Base-by-base conservation (phyloP, 2,113 vertebrate genomes). In the Cercopithecus mona region DNA sequence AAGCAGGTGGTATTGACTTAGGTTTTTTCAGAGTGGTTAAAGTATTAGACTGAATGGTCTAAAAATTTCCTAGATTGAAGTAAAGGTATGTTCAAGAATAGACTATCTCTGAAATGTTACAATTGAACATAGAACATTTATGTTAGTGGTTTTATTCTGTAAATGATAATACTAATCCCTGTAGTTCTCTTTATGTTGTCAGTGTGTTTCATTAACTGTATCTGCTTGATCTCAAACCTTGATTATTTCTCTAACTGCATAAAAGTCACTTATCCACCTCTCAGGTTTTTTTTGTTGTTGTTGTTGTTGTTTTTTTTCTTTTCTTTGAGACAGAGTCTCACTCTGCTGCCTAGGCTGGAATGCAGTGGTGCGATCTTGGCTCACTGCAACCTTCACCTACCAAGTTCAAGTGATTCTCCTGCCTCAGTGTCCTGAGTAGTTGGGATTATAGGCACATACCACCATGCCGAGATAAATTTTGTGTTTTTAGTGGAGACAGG, bases 131-230 rank as follows among this genome's bases (percentile, higher is more conserved):
- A 75, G 70, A 80, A 84, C 59, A 73, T 64, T 87, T 78, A 52
- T 43, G n/a, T 95, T 79, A 66, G 79, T 92, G 61, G 55, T 43
- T 70, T 93, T 89, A 82, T 50, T 81, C 92, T 83, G 48, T 59
- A 89, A 76, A 78, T 97, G 52, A 25, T 88, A 82, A 38, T 91
- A 78, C 14, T 38, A 12, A 61, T 66, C 22, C 10, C 52, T 83
- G 4, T 93, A 72, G 35, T 97, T 94, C 72, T 94, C 25, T 84
- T 90, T 64, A 70, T 84, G 3, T 93, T 79, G 8, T 61, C 84
- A 80, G 16, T 90, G n/a, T 90, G 45, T 93, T 95, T 94, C 16
- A 87, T 92, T 89, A 86, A 23, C 35, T 81, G 78, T 12, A 93
- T 83, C 20, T 66, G 8, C 50, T 85, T 93, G 40, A 75, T 96